A percentile compares a stretch with the other conserved stretches of the same genome.
phyloP scores from a whole-genome alignment of 2,113 vertebrate species.

The Ochotona curzoniae region DNA sequence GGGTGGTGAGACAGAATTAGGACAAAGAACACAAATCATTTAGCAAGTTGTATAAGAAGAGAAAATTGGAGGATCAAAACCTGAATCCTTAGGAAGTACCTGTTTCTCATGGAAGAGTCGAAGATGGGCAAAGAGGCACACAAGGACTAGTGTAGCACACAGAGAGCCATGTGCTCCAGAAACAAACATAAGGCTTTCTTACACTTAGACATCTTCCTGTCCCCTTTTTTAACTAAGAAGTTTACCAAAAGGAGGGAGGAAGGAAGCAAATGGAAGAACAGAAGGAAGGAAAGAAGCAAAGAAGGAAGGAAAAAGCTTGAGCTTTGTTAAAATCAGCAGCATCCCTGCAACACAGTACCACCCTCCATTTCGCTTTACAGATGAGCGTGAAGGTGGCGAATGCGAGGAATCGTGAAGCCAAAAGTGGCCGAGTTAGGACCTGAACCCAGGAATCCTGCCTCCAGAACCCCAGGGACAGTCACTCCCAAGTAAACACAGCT shows the following conservation, averaged over 20 bases:
- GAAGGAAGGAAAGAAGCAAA: no score
- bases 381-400: not conserved
- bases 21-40: not conserved
- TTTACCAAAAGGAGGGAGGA: not conserved
- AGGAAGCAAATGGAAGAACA: no score
- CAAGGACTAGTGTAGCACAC: not conserved
- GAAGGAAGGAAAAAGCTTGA: no score
- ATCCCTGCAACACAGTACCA: not conserved
- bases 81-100: not conserved
- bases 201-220: not conserved
- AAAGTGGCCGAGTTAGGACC: not conserved
- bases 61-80: not conserved
- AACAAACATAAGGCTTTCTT: not conserved
- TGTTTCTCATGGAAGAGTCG: not conserved
- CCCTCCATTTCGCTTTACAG: not conserved
- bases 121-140: not conserved
- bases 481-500: not conserved
- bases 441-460: not conserved
- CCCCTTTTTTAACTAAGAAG: not conserved
- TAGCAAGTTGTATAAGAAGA: not conserved
- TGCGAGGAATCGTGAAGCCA: not conserved
- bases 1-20: not conserved
- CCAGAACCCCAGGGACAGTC: not conserved
- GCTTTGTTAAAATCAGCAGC: no score
- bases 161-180: not conserved